These are phyloP conservation scores for Catonia carolina DNA, from an alignment of 2,888 invertebrate species.

Conservation along the genomic window DNA sequence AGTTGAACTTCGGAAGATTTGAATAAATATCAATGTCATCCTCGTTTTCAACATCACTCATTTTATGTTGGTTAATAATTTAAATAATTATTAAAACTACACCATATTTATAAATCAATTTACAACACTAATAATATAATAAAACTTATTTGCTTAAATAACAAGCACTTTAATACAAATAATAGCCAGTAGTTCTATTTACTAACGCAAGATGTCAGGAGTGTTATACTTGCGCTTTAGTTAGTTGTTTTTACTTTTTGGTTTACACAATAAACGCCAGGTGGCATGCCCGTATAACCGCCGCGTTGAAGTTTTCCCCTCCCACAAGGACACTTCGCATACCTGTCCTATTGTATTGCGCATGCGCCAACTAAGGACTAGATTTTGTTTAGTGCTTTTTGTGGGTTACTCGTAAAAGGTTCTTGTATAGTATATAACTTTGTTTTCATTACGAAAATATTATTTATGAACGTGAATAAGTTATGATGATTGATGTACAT, in stretches of 20 bases:
- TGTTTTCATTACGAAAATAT: conserved; percentile 13
- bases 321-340: not conserved
- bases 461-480: conserved; percentile 13
- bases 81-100: too few relatives aligned
- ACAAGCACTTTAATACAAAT: too few relatives aligned
- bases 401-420: conserved; percentile 19
- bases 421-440: conserved; percentile 15
- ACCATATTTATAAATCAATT: too few relatives aligned
- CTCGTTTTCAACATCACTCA: not conserved
- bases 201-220: not conserved
- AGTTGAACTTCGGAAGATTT: conserved; percentile 27
- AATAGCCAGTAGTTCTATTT: too few relatives aligned
- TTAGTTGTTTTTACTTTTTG: not conserved
- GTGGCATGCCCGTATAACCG: not conserved
- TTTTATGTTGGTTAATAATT: not conserved
- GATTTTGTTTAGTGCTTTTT: conserved; percentile 25
- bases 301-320: not conserved
- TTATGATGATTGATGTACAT: not conserved
- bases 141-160: too few relatives aligned
- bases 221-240: not conserved
- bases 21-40: conserved; percentile 26
- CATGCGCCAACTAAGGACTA: conserved; percentile 27
- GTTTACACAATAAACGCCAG: not conserved
- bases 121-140: too few relatives aligned
- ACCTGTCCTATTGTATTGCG: conserved; percentile 13